Base-by-base conservation (phyloP, 1,140 invertebrate species). In the Hypsibius dujardini region DNA sequence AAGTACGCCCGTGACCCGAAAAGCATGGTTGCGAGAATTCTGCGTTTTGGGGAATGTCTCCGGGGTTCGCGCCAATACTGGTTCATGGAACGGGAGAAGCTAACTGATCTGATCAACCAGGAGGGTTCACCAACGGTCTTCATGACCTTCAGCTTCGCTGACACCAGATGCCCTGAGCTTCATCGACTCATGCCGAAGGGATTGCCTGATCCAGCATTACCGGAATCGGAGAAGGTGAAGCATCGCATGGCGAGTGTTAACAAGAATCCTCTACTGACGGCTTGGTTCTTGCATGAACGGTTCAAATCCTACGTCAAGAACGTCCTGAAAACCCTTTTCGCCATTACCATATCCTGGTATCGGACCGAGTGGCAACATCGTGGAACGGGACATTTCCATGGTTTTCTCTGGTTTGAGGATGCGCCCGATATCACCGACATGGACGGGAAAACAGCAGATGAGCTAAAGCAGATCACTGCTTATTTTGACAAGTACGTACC, bases 371-470 rank as follows among this genome's bases (percentile, higher is more conserved):
- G 50, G 50, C 50, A 56, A 56, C 50, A 56, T 56, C 7, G 50
- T 7, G 50, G 50, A 56, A 56, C n/a, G 7, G 50, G 50, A n/a
- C 50, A 56, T n/a, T 7, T 56, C 7, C 50, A 56, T n/a, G 50
- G 50, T 56, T 56, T 56, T 56, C 50, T 56, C 50, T 56, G 50
- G 50, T 56, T 56, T 56, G 7, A n/a, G 50, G 50, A 56, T 56
- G 50, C n/a, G n/a, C 50, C 50, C n/a, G 50, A 56, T 56, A 56
- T 56, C 7, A 56, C 7, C 7, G 50, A 56, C 50, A 56, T 56
- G 7, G 50, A 56, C 7, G n/a, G n/a, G 7, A 56, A 56, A 7
- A 56, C 50, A 7, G 50, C 50, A n/a, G 50, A 56, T 7, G 50
- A 7, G 50, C 50, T 7, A 7, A 7, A 56, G 50, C n/a, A 56